These are phyloP conservation scores for Erethizon dorsatum DNA, from an alignment of 2,797 vertebrate genomes.

Conservation along the genomic window DNA sequence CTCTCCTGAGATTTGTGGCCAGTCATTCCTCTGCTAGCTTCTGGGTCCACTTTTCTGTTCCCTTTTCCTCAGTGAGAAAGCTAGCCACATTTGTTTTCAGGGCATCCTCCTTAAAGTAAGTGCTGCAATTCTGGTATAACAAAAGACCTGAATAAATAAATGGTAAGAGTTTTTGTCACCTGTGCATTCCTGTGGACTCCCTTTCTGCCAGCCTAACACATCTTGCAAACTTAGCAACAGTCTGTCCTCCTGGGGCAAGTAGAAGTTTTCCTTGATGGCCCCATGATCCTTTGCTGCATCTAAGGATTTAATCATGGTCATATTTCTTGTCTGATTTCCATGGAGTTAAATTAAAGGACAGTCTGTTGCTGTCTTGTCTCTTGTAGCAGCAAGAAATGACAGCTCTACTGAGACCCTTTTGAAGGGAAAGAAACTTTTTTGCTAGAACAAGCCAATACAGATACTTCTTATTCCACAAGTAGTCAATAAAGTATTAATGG, in stretches of 20 bases:
- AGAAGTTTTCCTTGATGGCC: background rate
- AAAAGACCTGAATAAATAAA: constrained; percentile 49
- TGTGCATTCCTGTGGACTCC: background rate
- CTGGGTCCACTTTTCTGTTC: background rate
- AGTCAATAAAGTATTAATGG: constrained; percentile 44
- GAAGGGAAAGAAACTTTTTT: constrained; percentile 58
- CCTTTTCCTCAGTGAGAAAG: background rate
- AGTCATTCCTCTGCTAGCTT: background rate
- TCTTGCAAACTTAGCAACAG: constrained; percentile 35
- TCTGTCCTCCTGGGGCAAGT: background rate
- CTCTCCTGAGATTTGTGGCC: background rate
- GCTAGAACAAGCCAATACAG: constrained; percentile 30
- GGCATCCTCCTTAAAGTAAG: constrained; percentile 13
- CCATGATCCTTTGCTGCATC: constrained; percentile 24
- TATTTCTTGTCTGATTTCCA: constrained; percentile 63
- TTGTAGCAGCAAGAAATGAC: constrained; percentile 54
- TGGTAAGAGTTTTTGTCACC: background rate
- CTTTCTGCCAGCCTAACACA: background rate
- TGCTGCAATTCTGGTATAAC: constrained; percentile 22
- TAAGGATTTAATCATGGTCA: constrained; percentile 53
- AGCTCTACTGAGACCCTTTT: background rate
- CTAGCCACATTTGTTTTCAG: background rate
- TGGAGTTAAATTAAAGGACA: constrained; percentile 64
- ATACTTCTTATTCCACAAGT: constrained; percentile 64
- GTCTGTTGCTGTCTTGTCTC: constrained; percentile 7